These are phyloP conservation scores for Proteles cristata DNA, from an alignment of 2,113 vertebrate genomes.

Conservation along the genomic window DNA sequence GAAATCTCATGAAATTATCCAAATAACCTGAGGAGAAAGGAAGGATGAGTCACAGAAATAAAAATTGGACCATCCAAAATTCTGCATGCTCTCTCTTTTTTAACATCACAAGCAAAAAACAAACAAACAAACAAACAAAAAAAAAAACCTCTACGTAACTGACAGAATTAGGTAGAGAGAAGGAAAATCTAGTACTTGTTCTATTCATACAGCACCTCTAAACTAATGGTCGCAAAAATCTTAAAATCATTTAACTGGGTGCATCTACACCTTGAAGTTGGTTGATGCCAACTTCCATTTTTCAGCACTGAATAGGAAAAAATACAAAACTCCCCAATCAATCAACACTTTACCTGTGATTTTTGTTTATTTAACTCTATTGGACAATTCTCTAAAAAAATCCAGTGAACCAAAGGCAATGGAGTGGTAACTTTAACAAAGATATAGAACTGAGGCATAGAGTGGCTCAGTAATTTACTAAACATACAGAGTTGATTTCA, in stretches of 20 bases:
- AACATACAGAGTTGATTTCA: slow-evolving; percentile 47
- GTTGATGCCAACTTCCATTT: neutral
- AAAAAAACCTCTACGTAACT: neutral
- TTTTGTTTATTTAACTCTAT: slow-evolving; percentile 40
- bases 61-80: neutral
- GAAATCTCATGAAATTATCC: slow-evolving; percentile 32
- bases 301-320: neutral
- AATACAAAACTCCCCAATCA: neutral
- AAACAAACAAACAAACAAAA: neutral
- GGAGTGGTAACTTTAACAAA: slow-evolving; percentile 6
- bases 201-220: slow-evolving; percentile 15
- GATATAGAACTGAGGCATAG: slow-evolving; percentile 21
- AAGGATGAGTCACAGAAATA: neutral
- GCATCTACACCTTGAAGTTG: neutral
- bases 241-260: slow-evolving; percentile 9
- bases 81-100: neutral
- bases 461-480: slow-evolving; percentile 27
- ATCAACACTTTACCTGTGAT: neutral
- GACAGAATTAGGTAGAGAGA: neutral
- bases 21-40: neutral
- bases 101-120: neutral
- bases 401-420: slow-evolving; percentile 41
- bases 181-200: slow-evolving; percentile 25
- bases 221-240: slow-evolving; percentile 36
- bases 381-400: slow-evolving; percentile 47